phyloP scores from a whole-genome alignment of 2,888 invertebrate genomes.

The Acleris laterana region DNA sequence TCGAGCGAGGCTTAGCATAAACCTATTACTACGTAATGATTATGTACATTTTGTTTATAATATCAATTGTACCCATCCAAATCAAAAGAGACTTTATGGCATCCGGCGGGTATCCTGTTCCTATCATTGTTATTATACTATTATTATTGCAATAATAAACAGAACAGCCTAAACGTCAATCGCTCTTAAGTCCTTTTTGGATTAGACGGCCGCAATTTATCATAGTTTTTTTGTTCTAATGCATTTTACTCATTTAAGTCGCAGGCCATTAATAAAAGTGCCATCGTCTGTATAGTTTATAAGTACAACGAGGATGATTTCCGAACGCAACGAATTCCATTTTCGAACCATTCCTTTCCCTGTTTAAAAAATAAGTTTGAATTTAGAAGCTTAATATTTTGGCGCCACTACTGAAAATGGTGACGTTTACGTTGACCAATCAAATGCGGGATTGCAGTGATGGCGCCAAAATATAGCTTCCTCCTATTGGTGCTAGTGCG shows the following conservation, averaged over 20 bases:
- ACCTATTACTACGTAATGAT: slow-evolving; percentile 44
- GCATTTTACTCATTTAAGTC: slow-evolving; percentile 83
- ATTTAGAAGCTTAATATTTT: slow-evolving; percentile 18
- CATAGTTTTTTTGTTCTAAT: slow-evolving; percentile 73
- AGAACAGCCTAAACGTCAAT: too few relatives aligned
- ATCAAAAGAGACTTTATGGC: too few relatives aligned
- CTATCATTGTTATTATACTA: too few relatives aligned
- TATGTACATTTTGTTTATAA: slow-evolving; percentile 69
- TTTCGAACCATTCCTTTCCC: slow-evolving; percentile 31
- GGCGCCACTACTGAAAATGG: slow-evolving; percentile 18
- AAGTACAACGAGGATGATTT: slow-evolving; percentile 72
- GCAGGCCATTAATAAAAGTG: slow-evolving; percentile 83
- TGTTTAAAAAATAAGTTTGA: slow-evolving; percentile 20
- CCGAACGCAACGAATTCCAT: slow-evolving; percentile 44
- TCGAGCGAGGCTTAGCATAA: slow-evolving; percentile 78
- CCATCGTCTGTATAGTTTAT: slow-evolving; percentile 80
- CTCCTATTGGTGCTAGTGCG: slow-evolving; percentile 62
- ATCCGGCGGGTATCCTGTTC: too few relatives aligned
- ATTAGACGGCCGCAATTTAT: slow-evolving; percentile 50
- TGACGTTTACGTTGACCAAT: slow-evolving; percentile 13
- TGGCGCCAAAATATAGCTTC: slow-evolving; percentile 41
- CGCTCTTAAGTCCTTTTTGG: too few relatives aligned
- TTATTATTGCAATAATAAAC: too few relatives aligned
- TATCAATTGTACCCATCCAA: slow-evolving; percentile 43
- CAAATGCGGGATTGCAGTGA: slow-evolving; percentile 7